Evolutionary conservation across 2,797 vertebrate genomes (phyloP), one percentile per base, ranked within the genome.

Genomic region (Falco concolor): DNA sequence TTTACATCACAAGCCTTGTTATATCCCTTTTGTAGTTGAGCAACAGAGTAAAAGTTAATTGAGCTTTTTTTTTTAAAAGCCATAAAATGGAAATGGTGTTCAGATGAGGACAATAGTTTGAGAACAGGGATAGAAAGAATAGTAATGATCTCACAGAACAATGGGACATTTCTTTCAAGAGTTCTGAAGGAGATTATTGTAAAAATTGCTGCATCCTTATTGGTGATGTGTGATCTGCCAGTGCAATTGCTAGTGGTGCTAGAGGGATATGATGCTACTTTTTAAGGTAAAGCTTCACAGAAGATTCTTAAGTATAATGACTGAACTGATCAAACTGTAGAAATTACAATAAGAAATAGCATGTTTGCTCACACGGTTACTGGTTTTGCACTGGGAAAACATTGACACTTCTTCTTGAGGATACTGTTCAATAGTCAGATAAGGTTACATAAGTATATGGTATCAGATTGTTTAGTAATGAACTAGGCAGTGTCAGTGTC

Each of bases 71-170:
- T 45, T 16, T 10, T 18, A 50, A 60, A 8, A 27, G 3, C 7
- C 4, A 10, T n/a, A 6, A 63, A 83, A 34, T 5, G 3, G 10
- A 49, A 68, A 72, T 42, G 9, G 2, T 67, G 8, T 53, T 92
- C 10, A 53, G 69, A 50, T 50, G 22, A 53, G n/a, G 24, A 36
- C 19, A 23, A 8, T 6, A 28, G 19, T 52, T 52, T 75, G 27
- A 27, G 36, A 64, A 30, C 16, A 52, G 34, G 49, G 22, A 13
- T 6, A 59, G 40, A 69, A 32, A 65, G 49, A 38, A 57, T 16
- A 72, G 3, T 60, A 64, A 44, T 0, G 0, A 8, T 54, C 25
- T 75, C 25, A 44, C 14, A 47, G 44, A 72, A 38, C 7, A 34
- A 8, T 36, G 18, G 57, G n/a, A 3, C 65, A 9, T 3, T 2